These are phyloP conservation scores for Ceratosolen fusciceps DNA, from an alignment of 1,140 invertebrate genomes.

Conservation along the genomic window DNA sequence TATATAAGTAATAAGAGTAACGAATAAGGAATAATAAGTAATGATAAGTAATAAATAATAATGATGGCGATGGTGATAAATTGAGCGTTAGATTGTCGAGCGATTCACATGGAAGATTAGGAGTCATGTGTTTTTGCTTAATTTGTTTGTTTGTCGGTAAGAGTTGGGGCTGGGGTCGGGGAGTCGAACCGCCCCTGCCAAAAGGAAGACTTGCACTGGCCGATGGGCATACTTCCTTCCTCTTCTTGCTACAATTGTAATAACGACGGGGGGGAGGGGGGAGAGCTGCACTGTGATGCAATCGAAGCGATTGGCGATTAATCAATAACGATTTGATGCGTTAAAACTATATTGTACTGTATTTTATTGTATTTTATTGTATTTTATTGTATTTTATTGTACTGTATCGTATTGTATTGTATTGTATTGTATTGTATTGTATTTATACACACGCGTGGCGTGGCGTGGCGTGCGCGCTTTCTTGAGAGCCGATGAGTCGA, in stretches of 20 bases:
- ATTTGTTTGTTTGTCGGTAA: not conserved
- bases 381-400: too few species aligned
- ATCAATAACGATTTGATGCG: conserved; percentile 17
- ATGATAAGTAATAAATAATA: too few species aligned
- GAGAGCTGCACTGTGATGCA: conserved; percentile 34
- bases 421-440: too few species aligned
- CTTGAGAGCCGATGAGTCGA: not conserved
- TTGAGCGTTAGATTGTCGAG: too few species aligned
- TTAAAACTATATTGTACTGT: not conserved
- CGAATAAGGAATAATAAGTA: too few species aligned
- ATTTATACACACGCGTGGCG: not conserved
- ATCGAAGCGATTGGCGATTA: conserved; percentile 24
- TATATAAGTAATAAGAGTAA: too few species aligned
- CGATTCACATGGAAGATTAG: not conserved
- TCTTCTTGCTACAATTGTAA: conserved; percentile 19
- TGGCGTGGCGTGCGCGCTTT: conserved; percentile 4
- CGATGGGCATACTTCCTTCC: not conserved
- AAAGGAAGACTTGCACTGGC: not conserved
- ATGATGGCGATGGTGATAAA: too few species aligned
- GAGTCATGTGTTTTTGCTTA: not conserved
- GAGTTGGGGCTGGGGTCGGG: not conserved
- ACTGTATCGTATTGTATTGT: not conserved
- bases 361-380: too few species aligned
- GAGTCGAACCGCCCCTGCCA: not conserved
- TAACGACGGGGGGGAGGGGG: conserved; percentile 15